phyloP scores from a whole-genome alignment of 2,888 invertebrate species.

The Pammene fasciana region DNA sequence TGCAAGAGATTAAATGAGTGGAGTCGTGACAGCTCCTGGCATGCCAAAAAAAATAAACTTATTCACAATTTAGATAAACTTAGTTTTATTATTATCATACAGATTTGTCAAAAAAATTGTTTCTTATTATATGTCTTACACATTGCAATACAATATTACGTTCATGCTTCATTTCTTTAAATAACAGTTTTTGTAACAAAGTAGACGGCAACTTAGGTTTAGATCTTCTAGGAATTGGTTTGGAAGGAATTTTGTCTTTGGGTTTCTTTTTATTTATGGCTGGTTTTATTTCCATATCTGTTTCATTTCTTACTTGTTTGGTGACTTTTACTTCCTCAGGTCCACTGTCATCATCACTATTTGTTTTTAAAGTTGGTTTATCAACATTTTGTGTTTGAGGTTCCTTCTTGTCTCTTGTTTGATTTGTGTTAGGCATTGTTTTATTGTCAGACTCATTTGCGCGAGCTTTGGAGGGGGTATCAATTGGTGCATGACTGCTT shows the following conservation, averaged over 20 bases:
- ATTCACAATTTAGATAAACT: background rate
- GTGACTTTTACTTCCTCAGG: constrained; percentile 77
- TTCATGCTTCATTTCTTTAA: constrained; percentile 91
- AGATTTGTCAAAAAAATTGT: constrained; percentile 87
- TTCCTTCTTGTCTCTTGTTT: constrained; percentile 39
- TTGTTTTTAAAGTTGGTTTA: background rate
- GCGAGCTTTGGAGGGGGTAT: background rate
- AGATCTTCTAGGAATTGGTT: constrained; percentile 45
- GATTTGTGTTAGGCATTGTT: constrained; percentile 37
- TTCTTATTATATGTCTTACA: constrained; percentile 89
- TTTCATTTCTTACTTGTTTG: constrained; percentile 48
- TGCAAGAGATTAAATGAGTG: no score
- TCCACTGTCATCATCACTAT: constrained; percentile 70
- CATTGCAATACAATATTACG: constrained; percentile 94
- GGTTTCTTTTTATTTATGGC: constrained; percentile 37
- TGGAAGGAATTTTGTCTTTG: constrained; percentile 39
- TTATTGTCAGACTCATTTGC: constrained; percentile 19
- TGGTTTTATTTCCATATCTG: constrained; percentile 43
- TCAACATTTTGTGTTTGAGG: background rate
- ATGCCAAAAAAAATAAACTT: no score
- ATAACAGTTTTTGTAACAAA: constrained; percentile 88
- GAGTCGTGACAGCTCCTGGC: no score
- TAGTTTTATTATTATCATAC: background rate
- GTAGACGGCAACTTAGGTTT: constrained; percentile 77
- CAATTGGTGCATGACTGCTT: constrained; percentile 35